Base-by-base conservation (phyloP, 1,140 invertebrate species). In the Drosophila ogumai region DNA sequence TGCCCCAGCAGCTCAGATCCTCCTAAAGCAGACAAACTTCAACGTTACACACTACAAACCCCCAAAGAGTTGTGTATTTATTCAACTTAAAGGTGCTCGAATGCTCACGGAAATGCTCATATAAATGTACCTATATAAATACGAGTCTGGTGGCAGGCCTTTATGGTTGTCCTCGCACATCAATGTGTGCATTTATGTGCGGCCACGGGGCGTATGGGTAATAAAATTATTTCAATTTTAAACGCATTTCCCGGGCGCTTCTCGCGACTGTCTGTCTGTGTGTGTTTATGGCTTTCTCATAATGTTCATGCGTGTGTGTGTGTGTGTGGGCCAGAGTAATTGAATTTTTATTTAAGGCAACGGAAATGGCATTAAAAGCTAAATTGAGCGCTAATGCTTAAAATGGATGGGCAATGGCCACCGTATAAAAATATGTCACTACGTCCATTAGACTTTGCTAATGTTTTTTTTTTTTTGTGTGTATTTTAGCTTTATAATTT, bases 331-430 rank as follows among this genome's bases (percentile, higher is more conserved):
- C 47, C 46, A 68, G 63, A 88, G 72, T 84, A 87, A 87, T 87
- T 88, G 80, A 87, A 87, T 87, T 88, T 81, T 75, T 84, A 84
- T 87, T 88, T 88, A 84, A 87, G 80, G 81, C 85, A 84, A 64
- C 84, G 73, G 84, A 84, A 87, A 90, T 52, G 85, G 73, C 84
- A 87, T 88, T 87, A 88, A 87, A 87, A 87, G 82, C 82, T 87
- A 90, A 87, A 87, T 87, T 90, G 76, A 87, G 80, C 85, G 79
- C 82, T 86, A 86, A 85, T 86, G 82, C 69, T 58, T 52, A 34
- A 64, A 58, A 38, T 38, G 52, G 52, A 79, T 61, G 75, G 64
- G 52, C 52, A 55, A 81, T 75, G 78, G 40, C 46, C 59, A 46
- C 25, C 61, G 31, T 46, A 58, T 46, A 36, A 69, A 75, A 80